Base-by-base conservation (phyloP, 2,888 invertebrate genomes). In the Priapulus caudatus region DNA sequence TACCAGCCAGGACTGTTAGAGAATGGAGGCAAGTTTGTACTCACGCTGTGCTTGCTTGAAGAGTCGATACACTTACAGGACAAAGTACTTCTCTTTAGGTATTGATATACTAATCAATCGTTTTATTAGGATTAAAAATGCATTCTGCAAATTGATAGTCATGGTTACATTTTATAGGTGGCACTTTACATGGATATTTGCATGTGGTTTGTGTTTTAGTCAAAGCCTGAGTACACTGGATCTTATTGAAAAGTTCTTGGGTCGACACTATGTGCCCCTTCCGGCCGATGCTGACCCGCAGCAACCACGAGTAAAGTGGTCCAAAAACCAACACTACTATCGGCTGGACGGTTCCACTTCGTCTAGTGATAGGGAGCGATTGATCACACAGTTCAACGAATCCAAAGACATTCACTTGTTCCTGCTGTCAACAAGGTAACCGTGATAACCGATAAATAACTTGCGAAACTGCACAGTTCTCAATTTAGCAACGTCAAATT, bases 141-240 rank as follows among this genome's bases (percentile, higher is more conserved):
- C n/a, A n/a, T n/a, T n/a, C n/a, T n/a, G n/a, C n/a, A n/a, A n/a
- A 52, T 51, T 22, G n/a, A 18, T 18, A 20, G 5, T 16, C 43
- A 44, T 58, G 46, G 4, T 16, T 43, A 53, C 45, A 15, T 51
- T 23, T 47, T 22, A 5, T 4, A 23, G 10, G 19, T 20, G n/a
- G 15, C n/a, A 16, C 24, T 22, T 19, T 23, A 21, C 24, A 47
- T 5, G 10, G n/a, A 5, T 22, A n/a, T 5, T 15, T 20, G 18
- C n/a, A n/a, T n/a, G n/a, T n/a, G n/a, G n/a, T 46, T 49, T 44
- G 44, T 20, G 23, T 62, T 67, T 49, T 71, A 93, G 93, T 63
- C 95, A 97, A 71, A 93, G 92, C 64, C 77, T 98, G 54, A 84
- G 93, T 61, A 97, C 97, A 1, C 74, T 98, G 59, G 89, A 92